These are phyloP conservation scores for Biston stratarius DNA, from an alignment of 2,888 invertebrate genomes.

Conservation along the genomic window DNA sequence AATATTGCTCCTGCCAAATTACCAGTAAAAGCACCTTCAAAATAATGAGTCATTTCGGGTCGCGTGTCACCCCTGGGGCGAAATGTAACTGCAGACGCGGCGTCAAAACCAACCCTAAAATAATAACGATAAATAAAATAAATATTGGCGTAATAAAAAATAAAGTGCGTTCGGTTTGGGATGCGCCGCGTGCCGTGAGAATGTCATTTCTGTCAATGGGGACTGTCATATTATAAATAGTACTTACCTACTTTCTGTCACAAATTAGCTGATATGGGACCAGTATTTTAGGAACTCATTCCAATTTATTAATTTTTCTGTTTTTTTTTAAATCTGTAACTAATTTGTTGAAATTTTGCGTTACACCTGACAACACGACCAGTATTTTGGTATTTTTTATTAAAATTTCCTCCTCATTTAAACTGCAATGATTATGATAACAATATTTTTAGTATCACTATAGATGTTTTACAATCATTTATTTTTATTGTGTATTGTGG, in stretches of 20 bases:
- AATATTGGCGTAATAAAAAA: conserved; percentile 65
- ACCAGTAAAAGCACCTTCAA: conserved; percentile 38
- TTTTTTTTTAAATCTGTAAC: too few relatives aligned
- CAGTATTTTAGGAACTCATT: too few relatives aligned
- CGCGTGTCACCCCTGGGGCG: conserved; percentile 55
- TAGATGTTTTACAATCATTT: too few relatives aligned
- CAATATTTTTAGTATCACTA: too few relatives aligned
- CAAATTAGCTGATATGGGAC: background rate
- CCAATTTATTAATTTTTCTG: too few relatives aligned
- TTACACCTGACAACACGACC: too few relatives aligned
- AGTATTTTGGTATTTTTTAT: too few relatives aligned
- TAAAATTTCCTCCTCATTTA: too few relatives aligned
- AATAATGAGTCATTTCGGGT: conserved; percentile 49
- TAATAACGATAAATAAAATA: conserved; percentile 61
- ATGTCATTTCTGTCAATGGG: conserved; percentile 55
- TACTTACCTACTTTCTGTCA: background rate
- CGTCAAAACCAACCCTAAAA: conserved; percentile 48
- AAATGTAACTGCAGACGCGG: conserved; percentile 47
- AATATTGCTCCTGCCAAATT: conserved; percentile 27
- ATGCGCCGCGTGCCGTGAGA: conserved; percentile 58
- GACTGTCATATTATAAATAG: conserved; percentile 11
- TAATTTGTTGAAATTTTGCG: too few relatives aligned
- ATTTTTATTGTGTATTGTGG: too few relatives aligned
- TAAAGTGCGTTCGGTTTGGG: conserved; percentile 50
- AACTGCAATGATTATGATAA: too few relatives aligned